Evolutionary conservation across 2,113 vertebrate species (phyloP).

Genomic region (Daubentonia madagascariensis): DNA sequence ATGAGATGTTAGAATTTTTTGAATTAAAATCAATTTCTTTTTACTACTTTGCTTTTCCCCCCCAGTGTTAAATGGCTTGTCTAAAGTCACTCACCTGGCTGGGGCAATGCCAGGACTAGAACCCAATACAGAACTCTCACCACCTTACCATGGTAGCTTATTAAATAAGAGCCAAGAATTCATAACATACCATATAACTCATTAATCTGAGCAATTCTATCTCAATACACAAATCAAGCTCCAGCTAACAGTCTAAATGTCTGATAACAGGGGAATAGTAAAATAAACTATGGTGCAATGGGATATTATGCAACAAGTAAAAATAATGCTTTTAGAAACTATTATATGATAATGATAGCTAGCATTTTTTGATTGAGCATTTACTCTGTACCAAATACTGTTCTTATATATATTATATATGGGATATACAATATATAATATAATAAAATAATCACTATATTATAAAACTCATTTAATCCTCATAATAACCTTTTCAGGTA

Average conservation of each 20-base stretch:
- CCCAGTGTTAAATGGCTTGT: background rate
- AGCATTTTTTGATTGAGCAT: background rate
- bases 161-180: background rate
- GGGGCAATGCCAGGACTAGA: background rate
- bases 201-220: background rate
- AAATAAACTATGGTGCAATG: background rate
- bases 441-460: background rate
- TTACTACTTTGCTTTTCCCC: background rate
- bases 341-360: background rate
- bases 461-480: background rate
- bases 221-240: background rate
- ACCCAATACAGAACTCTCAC: background rate
- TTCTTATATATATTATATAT: background rate
- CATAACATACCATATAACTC: background rate
- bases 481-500: background rate
- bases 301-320: background rate
- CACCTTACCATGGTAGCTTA: background rate
- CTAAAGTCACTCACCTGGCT: background rate
- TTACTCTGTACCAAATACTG: background rate
- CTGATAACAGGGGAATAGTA: background rate
- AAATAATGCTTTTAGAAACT: background rate
- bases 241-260: background rate
- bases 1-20: background rate
- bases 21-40: slow-evolving; percentile 16
- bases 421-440: background rate